These are phyloP conservation scores for Orthosia gothica DNA, from an alignment of 2,888 invertebrate genomes.

Conservation along the genomic window DNA sequence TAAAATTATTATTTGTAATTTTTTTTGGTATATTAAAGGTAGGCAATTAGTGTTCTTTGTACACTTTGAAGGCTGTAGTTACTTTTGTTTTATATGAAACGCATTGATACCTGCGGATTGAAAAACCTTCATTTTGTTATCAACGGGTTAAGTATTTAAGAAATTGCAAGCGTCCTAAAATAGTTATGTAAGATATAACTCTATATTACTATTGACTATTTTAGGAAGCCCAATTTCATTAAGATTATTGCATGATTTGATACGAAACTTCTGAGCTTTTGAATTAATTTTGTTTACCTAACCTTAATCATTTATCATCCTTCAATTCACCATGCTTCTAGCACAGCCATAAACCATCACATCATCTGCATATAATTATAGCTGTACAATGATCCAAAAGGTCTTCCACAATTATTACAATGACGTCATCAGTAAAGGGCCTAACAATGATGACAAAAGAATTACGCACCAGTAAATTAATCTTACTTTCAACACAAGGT, in stretches of 20 bases:
- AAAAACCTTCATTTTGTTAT: neutral
- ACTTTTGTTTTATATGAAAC: conserved; percentile 10
- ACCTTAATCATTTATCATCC: conserved; percentile 5
- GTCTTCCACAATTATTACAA: conserved; percentile 45
- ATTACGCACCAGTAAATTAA: conserved; percentile 71
- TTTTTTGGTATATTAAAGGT: conserved; percentile 55
- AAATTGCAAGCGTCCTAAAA: too few relatives aligned
- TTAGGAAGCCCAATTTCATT: neutral
- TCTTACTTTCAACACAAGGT: conserved; percentile 83
- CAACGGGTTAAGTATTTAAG: neutral
- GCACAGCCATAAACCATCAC: conserved; percentile 14
- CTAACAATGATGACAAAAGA: conserved; percentile 71
- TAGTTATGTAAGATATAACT: too few relatives aligned
- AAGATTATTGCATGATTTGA: neutral
- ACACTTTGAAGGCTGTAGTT: conserved; percentile 30
- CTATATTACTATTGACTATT: too few relatives aligned
- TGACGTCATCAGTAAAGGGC: conserved; percentile 69
- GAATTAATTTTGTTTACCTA: conserved; percentile 2
- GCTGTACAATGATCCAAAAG: conserved; percentile 38
- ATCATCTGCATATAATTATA: conserved; percentile 53
- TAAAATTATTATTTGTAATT: conserved; percentile 72
- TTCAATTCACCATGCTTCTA: conserved; percentile 8
- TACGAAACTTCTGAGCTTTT: neutral
- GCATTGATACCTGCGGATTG: neutral
- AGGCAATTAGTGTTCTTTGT: conserved; percentile 50